Conservation (phyloP, 2,888 invertebrate species). For the Agrotis clavis region DNA sequence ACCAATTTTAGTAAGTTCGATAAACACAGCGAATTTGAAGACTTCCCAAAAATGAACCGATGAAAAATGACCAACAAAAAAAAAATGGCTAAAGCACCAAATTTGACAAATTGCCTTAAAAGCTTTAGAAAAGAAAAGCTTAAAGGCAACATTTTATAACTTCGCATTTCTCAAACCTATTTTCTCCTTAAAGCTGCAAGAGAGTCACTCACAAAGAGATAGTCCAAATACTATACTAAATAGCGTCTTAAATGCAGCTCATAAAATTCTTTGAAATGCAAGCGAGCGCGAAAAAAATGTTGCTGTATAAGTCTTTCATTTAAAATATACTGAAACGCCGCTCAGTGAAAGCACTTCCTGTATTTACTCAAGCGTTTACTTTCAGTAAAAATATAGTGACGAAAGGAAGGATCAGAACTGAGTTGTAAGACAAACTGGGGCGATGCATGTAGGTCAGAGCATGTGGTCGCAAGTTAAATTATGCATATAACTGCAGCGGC, state of each 20-base stretch:
- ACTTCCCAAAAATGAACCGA: too few relatives aligned
- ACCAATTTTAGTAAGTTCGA: neutral
- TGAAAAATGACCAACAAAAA: slow-evolving; percentile 6
- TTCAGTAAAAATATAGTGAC: slow-evolving; percentile 62
- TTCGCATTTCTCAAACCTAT: neutral
- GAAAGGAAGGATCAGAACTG: slow-evolving; percentile 59
- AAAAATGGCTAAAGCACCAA: neutral
- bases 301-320: slow-evolving; percentile 49
- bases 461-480: slow-evolving; percentile 67
- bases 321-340: slow-evolving; percentile 47
- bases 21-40: too few relatives aligned
- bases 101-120: too few relatives aligned
- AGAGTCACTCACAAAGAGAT: slow-evolving; percentile 12
- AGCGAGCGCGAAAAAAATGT: slow-evolving; percentile 55
- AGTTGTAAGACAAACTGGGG: slow-evolving; percentile 66
- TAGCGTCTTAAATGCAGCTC: slow-evolving; percentile 38
- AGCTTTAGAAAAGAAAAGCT: too few relatives aligned
- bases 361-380: slow-evolving; percentile 58
- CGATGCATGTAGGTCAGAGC: slow-evolving; percentile 66
- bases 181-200: slow-evolving; percentile 13
- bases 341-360: slow-evolving; percentile 55
- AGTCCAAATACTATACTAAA: slow-evolving; percentile 30
- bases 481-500: slow-evolving; percentile 69
- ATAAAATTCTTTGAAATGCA: slow-evolving; percentile 54
- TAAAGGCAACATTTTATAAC: too few relatives aligned